Evolutionary conservation across 2,888 invertebrate genomes (phyloP).

Genomic region (Osmoderma eremita): DNA sequence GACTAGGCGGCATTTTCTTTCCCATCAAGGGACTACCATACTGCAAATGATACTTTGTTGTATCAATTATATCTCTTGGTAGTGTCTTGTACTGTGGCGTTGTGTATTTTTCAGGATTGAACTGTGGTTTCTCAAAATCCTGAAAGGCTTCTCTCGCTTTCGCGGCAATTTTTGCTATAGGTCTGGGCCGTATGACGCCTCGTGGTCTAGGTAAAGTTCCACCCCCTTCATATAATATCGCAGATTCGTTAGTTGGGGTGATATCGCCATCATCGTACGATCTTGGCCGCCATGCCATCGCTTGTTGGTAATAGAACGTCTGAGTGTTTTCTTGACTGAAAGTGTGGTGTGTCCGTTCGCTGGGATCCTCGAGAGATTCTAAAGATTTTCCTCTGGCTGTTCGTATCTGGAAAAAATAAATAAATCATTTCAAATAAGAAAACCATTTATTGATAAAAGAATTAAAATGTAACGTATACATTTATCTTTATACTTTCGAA

Average conservation of each 20-base stretch:
- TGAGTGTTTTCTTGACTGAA: constrained; percentile 70
- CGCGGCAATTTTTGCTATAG: constrained; percentile 79
- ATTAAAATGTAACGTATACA: too few relatives aligned
- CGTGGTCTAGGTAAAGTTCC: constrained; percentile 89
- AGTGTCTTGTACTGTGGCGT: constrained; percentile 66
- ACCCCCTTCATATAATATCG: constrained; percentile 72
- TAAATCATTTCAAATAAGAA: constrained; percentile 35
- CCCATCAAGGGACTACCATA: constrained; percentile 74
- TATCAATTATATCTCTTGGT: constrained; percentile 66
- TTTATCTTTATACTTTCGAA: too few relatives aligned
- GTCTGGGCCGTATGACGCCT: constrained; percentile 81
- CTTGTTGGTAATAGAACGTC: constrained; percentile 67
- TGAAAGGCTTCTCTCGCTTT: constrained; percentile 65
- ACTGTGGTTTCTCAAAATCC: constrained; percentile 64
- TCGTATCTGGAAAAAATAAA: constrained; percentile 71
- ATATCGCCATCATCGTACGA: constrained; percentile 92
- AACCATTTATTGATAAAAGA: constrained; percentile 20
- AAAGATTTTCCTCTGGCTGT: constrained; percentile 86
- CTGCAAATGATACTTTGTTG: constrained; percentile 62
- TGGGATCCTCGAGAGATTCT: constrained; percentile 85
- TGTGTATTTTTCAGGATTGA: constrained; percentile 60
- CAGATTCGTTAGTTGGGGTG: constrained; percentile 84
- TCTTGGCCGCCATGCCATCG: constrained; percentile 66
- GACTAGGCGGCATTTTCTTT: constrained; percentile 83
- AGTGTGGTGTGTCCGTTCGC: constrained; percentile 71